phyloP scores from a whole-genome alignment of 2,113 vertebrate genomes.

The Myrmecobius fasciatus region DNA sequence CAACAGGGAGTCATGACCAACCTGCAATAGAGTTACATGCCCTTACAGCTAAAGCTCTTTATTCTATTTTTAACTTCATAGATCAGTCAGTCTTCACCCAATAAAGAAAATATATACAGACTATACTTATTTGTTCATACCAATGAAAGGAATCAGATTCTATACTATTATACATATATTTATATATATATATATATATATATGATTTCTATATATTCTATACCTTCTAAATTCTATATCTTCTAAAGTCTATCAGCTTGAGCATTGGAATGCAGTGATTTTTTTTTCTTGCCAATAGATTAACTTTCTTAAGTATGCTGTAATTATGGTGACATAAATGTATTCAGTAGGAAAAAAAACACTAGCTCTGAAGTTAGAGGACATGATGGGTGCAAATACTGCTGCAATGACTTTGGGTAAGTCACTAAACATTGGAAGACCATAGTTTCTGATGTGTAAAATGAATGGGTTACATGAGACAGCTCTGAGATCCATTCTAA shows the following conservation, averaged over 20 bases:
- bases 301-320: neutral
- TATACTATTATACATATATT: too few species aligned
- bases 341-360: neutral
- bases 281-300: neutral
- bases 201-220: too few species aligned
- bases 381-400: neutral
- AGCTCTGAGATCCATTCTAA: neutral
- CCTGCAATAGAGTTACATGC: neutral
- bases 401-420: neutral
- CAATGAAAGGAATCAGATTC: neutral
- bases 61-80: neutral
- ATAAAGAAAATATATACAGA: neutral
- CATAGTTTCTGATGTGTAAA: neutral
- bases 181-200: too few species aligned
- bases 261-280: neutral
- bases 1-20: neutral
- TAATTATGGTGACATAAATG: neutral
- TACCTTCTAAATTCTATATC: neutral
- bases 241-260: neutral
- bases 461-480: neutral
- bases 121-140: neutral
- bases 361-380: neutral
- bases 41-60: neutral
- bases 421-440: neutral
- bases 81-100: neutral